Percentiles rank a stretch among this genome's conserved stretches.
These are phyloP conservation scores for Zeugodacus cucurbitae DNA, from an alignment of 1,140 invertebrate species.

Conservation along the genomic window DNA sequence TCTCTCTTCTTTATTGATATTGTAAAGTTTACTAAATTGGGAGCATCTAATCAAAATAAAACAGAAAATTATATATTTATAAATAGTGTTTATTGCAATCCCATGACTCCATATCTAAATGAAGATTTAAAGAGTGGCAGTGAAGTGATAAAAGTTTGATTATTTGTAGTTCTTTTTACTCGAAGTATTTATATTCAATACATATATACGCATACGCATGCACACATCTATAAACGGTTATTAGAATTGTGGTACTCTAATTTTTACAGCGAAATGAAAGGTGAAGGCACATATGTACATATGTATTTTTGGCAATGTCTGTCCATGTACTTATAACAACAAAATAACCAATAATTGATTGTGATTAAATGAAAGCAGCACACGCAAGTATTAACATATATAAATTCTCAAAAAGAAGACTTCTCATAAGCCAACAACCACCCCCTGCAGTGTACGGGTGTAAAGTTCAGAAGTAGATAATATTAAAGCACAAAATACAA, in stretches of 20 bases:
- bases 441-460: background rate
- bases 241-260: background rate
- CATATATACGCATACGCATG: background rate
- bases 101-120: too few relatives aligned
- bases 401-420: too few relatives aligned
- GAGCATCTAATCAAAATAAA: background rate
- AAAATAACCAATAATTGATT: background rate
- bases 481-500: background rate
- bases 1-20: background rate
- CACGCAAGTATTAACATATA: background rate
- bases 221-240: background rate
- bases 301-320: constrained; percentile 1
- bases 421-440: background rate
- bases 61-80: background rate
- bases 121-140: too few relatives aligned
- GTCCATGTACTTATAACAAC: background rate
- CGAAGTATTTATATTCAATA: background rate
- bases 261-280: background rate
- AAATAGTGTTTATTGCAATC: background rate
- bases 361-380: background rate
- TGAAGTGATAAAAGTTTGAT: background rate
- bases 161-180: background rate
- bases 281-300: background rate
- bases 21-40: background rate
- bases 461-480: background rate